Evolutionary conservation across 2,113 vertebrate genomes (phyloP), one percentile per base, ranked within the genome.

Genomic region (Mesoclemmys tuberculata): DNA sequence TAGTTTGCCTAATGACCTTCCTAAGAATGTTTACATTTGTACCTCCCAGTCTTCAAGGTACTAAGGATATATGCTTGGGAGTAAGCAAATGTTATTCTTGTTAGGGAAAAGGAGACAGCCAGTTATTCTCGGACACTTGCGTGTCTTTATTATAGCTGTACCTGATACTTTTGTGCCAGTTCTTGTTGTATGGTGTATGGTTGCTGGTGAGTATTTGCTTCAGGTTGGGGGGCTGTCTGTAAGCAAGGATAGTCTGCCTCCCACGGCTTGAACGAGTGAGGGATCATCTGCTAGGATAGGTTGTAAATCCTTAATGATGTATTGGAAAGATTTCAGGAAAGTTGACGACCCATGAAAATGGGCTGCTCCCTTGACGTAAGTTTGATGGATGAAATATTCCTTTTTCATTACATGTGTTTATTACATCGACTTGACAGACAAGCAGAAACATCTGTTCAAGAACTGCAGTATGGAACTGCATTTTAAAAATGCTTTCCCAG

Each of bases 331-430:
- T 41, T 49, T 35, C 79, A 9, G 55, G n/a, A 41, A 38, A 11
- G 8, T 29, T 26, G 51, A 19, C 8, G 0, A 29, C 68, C 52
- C 8, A 2, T 0, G 11, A 26, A 49, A 35, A 64, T 26, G 5
- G 0, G 10, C 8, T 22, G 14, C n/a, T 78, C 52, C 27, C 21
- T 38, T 3, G 29, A 77, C 4, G 48, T 22, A 24, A 16, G n/a
- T 1, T 6, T 1, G 26, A 48, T 16, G 26, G 38, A 11, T 22
- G 14, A 51, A 56, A n/a, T 18, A 6, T 11, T 44, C 10, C 61
- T 41, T 49, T 35, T 82, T n/a, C 82, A 2, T 21, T 10, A 9
- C 2, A 3, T 10, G 49, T 27, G 16, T 49, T 82, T 55, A 41
- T 75, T 56, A 14, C 24, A 10, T n/a, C 29, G 46, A 38, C 44